These are phyloP conservation scores for Mola mola DNA, from an alignment of 2,113 vertebrate species.

Conservation along the genomic window DNA sequence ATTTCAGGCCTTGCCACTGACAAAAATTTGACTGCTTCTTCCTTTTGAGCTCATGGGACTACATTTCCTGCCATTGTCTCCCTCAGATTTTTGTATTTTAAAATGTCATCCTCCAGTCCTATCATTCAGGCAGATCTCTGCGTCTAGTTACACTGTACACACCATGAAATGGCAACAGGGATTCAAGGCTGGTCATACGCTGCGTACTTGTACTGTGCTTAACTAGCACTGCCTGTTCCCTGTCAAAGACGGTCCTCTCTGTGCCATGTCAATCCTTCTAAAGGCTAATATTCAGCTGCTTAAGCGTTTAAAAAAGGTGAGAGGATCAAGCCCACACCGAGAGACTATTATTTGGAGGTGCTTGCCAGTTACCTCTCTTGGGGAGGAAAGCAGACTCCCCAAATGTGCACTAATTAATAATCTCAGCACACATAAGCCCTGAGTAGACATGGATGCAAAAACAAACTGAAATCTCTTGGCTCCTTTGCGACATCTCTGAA, in stretches of 20 bases:
- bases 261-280: conserved; percentile 40
- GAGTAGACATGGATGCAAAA: conserved; percentile 70
- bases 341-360: conserved; percentile 59
- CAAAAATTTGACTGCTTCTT: conserved; percentile 45
- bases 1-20: conserved; percentile 55
- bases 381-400: conserved; percentile 58
- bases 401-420: conserved; percentile 81
- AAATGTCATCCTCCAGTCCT: conserved; percentile 26
- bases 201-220: conserved; percentile 50
- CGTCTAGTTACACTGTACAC: conserved; percentile 52
- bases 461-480: conserved; percentile 79
- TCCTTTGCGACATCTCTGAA: conserved; percentile 62
- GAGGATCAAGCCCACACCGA: conserved; percentile 36
- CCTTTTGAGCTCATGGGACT: conserved; percentile 49
- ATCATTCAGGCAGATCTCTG: conserved; percentile 47
- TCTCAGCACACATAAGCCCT: conserved; percentile 62
- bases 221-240: conserved; percentile 49
- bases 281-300: conserved; percentile 45
- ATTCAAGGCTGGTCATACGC: conserved; percentile 51
- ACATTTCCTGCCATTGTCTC: conserved; percentile 64
- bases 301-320: conserved; percentile 30
- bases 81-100: conserved; percentile 14
- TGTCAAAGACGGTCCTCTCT: conserved; percentile 38
- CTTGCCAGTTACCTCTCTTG: conserved; percentile 64
- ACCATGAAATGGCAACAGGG: conserved; percentile 46